Evolutionary conservation across 1,140 invertebrate genomes (phyloP).

Genomic region (Aphis craccivora): DNA sequence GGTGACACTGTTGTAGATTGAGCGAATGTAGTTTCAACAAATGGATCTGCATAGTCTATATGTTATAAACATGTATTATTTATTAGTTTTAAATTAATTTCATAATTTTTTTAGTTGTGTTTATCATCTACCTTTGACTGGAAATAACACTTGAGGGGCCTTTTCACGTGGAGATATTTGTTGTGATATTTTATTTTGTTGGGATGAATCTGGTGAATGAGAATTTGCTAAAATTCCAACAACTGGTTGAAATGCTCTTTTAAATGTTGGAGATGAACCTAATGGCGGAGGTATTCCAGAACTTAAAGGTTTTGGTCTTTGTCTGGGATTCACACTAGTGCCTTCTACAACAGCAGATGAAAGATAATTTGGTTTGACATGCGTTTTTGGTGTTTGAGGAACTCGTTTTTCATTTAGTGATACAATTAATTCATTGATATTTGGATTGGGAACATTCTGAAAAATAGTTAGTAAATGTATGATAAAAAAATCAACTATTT

Average conservation of each 20-base stretch:
- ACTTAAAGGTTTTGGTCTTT: conserved; percentile 78
- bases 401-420: conserved; percentile 54
- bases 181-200: conserved; percentile 49
- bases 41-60: conserved; percentile 71
- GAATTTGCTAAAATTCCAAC: conserved; percentile 43
- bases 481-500: background rate
- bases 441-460: conserved; percentile 55
- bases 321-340: conserved; percentile 85
- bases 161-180: conserved; percentile 43
- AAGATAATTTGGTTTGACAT: conserved; percentile 43
- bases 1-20: conserved; percentile 60
- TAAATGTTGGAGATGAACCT: conserved; percentile 57
- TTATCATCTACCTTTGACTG: background rate
- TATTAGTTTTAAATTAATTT: background rate
- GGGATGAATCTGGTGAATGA: conserved; percentile 48
- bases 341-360: conserved; percentile 61
- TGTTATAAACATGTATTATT: background rate
- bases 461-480: background rate
- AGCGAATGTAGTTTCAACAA: conserved; percentile 65
- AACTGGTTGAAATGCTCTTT: conserved; percentile 54
- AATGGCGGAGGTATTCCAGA: conserved; percentile 61
- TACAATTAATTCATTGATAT: conserved; percentile 50
- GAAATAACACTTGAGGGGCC: background rate
- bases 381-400: conserved; percentile 50
- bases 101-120: background rate